Evolutionary conservation across 2,888 invertebrate genomes (phyloP).

Genomic region (Ephialtes manifestator): DNA sequence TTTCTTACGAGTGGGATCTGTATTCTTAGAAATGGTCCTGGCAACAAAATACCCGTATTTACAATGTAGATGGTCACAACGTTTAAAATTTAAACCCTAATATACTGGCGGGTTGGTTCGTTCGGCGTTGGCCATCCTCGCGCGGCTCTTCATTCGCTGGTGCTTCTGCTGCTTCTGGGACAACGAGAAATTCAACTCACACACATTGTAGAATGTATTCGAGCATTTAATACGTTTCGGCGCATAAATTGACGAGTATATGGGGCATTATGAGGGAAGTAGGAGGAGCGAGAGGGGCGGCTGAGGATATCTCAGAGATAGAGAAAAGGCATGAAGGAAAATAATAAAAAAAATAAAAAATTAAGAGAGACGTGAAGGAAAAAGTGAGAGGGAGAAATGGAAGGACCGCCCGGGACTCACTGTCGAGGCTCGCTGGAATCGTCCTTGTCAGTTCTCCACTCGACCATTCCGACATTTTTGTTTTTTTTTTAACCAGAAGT

Average conservation of each 20-base stretch:
- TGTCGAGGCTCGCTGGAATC: slow-evolving; percentile 49
- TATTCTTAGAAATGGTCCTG: slow-evolving; percentile 81
- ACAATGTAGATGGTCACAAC: slow-evolving; percentile 82
- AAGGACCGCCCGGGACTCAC: slow-evolving; percentile 69
- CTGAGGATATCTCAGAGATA: slow-evolving; percentile 43
- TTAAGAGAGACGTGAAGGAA: slow-evolving; percentile 23
- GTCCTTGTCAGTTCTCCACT: slow-evolving; percentile 38
- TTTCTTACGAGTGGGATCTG: slow-evolving; percentile 71
- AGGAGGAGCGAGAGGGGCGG: slow-evolving; percentile 70
- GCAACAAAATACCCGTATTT: slow-evolving; percentile 80
- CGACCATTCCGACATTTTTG: slow-evolving; percentile 28
- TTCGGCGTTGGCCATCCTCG: slow-evolving; percentile 47
- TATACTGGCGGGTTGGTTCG: slow-evolving; percentile 74
- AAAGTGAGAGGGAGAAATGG: slow-evolving; percentile 61
- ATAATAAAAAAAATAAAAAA: slow-evolving; percentile 23
- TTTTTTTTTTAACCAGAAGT: slow-evolving; percentile 22
- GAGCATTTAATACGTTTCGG: slow-evolving; percentile 84
- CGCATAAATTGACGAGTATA: slow-evolving; percentile 85
- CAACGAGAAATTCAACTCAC: slow-evolving; percentile 65
- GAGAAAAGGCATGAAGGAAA: slow-evolving; percentile 35
- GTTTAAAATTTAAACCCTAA: slow-evolving; percentile 83
- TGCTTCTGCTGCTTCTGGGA: slow-evolving; percentile 32
- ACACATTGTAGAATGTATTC: slow-evolving; percentile 71
- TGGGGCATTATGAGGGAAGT: slow-evolving; percentile 82
- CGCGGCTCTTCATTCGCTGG: slow-evolving; percentile 52